Evolutionary conservation across 2,113 vertebrate genomes (phyloP), one percentile per base, ranked within the genome.

Genomic region (Trichomycterus rosablanca): DNA sequence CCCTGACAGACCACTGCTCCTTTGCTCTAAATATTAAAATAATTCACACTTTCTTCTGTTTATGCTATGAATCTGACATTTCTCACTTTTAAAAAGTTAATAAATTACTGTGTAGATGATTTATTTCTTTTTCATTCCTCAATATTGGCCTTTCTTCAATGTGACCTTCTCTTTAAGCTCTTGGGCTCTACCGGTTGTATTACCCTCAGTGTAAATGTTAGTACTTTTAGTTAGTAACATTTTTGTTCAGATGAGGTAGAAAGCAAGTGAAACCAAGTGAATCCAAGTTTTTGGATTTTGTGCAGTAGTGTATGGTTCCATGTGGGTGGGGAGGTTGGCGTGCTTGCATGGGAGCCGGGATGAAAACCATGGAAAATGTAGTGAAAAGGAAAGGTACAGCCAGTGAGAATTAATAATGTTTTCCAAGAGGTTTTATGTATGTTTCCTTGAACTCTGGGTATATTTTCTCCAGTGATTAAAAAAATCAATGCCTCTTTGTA

Each of bases 301-400:
- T 30, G 3, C 3, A 30, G 26, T 7, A n/a, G n/a, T 30, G 57
- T 59, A 15, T 35, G 44, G 18, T 16, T 19, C n/a, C n/a, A n/a
- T n/a, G n/a, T n/a, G n/a, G n/a, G n/a, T n/a, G n/a, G n/a, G n/a
- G n/a, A n/a, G n/a, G n/a, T n/a, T n/a, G n/a, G 34, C 19, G 49
- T 15, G 26, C 3, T 4, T 30, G 26, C 7, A 7, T 30, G 26
- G 7, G 26, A 30, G 26, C 26, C 3, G 26, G 26, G 26, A 30
- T 3, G 26, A 30, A 14, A 44, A 44, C 55, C 46, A 16, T 71
- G 74, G 71, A 79, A 80, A 76, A 46, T 68, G 52, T 78, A 62
- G 53, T 48, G 52, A 22, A 55, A 68, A n/a, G n/a, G 51, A 49
- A 12, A 28, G 39, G 55, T 1, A 15, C 22, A 37, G 6, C 35